Conservation (phyloP, 2,797 vertebrate species). For the Myotis pilosus region DNA sequence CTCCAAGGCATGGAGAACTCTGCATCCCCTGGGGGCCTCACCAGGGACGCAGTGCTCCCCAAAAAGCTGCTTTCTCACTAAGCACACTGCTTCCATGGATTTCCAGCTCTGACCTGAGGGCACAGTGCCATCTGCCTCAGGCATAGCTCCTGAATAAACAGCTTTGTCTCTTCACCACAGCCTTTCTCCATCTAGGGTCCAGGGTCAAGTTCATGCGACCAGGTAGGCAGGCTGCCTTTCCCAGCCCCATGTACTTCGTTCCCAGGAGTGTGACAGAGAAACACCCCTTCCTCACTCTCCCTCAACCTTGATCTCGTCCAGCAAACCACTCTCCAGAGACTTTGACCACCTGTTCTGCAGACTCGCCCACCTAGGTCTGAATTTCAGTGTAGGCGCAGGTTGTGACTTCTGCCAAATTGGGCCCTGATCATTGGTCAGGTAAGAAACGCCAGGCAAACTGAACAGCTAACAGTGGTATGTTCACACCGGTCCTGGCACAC, state of each 20-base stretch:
- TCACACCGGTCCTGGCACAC: accelerated
- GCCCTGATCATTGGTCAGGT: accelerated
- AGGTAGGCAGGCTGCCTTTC: not conserved
- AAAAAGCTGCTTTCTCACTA: accelerated
- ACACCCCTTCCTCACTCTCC: accelerated
- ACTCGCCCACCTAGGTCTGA: not conserved
- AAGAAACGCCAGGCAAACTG: not conserved
- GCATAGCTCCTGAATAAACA: not conserved
- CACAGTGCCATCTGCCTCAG: not conserved
- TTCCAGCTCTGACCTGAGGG: accelerated
- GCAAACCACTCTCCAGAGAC: not conserved
- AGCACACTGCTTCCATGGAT: accelerated
- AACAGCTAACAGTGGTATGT: accelerated
- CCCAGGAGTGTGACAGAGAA: accelerated
- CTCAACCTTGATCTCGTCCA: not conserved
- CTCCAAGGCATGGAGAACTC: not conserved
- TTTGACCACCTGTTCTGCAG: no score
- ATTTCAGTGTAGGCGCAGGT: not conserved
- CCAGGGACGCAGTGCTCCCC: accelerated
- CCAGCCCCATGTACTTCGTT: no score
- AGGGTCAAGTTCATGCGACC: not conserved
- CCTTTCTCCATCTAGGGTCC: not conserved
- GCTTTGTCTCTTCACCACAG: not conserved
- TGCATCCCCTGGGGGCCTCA: accelerated
- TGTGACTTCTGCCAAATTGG: accelerated